Percentiles rank a stretch among this genome's conserved stretches.
These are phyloP conservation scores for Hassar affinis DNA, from an alignment of 2,113 vertebrate species.

Conservation along the genomic window DNA sequence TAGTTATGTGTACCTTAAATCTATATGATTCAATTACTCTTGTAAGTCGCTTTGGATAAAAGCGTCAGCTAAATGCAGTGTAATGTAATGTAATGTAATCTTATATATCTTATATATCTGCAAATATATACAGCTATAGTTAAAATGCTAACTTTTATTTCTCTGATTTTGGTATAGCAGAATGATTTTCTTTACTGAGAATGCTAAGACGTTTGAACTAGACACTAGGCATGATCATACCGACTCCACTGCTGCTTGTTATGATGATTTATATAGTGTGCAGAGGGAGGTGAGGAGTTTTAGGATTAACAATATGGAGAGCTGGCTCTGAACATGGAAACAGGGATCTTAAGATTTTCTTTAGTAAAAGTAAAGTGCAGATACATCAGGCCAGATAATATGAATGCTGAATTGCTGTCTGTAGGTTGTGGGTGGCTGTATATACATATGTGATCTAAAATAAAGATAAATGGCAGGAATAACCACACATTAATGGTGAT, in stretches of 20 bases:
- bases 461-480: neutral
- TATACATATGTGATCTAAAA: neutral
- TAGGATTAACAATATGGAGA: neutral
- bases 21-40: too few species aligned
- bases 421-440: neutral
- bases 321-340: neutral
- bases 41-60: too few species aligned
- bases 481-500: neutral
- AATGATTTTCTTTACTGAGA: neutral
- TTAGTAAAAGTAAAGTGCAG: neutral
- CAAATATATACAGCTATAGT: too few species aligned
- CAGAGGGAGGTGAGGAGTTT: neutral
- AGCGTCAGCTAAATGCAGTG: too few species aligned
- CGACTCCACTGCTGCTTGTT: neutral
- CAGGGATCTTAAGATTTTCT: neutral
- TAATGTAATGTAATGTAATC: too few species aligned
- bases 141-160: too few species aligned
- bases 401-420: neutral
- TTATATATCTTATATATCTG: too few species aligned
- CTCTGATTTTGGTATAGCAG: neutral
- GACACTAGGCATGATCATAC: neutral
- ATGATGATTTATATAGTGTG: conserved; percentile 10
- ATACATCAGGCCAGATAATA: neutral
- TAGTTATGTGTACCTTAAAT: too few species aligned
- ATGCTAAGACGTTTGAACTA: neutral